Evolutionary conservation across 2,888 invertebrate genomes (phyloP).

Genomic region (Harpagoxenus sublaevis): DNA sequence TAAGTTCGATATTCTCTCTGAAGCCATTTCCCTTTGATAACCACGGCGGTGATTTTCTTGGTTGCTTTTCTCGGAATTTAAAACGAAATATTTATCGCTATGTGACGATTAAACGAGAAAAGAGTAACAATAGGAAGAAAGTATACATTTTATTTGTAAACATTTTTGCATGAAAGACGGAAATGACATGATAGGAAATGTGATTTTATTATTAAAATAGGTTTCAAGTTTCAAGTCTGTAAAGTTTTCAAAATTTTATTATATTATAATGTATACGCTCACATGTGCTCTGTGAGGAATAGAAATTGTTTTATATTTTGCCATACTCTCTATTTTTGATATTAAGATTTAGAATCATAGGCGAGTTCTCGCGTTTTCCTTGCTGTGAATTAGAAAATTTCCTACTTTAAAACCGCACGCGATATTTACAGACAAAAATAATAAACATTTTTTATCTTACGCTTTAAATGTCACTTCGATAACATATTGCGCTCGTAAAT

Average conservation of each 20-base stretch:
- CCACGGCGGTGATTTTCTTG: slow-evolving; percentile 13
- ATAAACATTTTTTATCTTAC: background rate
- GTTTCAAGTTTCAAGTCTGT: background rate
- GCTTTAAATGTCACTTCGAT: background rate
- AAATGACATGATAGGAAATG: background rate
- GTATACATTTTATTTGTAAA: too few relatives aligned
- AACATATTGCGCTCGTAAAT: slow-evolving; percentile 4
- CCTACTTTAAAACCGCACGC: background rate
- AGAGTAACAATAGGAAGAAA: background rate
- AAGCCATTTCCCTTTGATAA: slow-evolving; percentile 39
- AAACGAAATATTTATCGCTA: background rate
- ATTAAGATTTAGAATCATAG: background rate
- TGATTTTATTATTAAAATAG: background rate
- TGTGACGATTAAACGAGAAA: background rate
- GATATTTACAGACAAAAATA: background rate
- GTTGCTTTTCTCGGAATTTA: background rate
- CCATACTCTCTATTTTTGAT: background rate
- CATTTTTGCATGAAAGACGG: background rate
- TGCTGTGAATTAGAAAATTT: background rate
- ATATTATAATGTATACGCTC: background rate
- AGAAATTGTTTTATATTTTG: background rate
- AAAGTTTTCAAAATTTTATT: background rate
- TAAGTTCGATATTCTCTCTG: slow-evolving; percentile 26
- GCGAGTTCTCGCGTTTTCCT: background rate
- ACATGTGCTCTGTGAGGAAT: background rate